Percentiles rank a stretch among this genome's conserved stretches.
phyloP scores from a whole-genome alignment of 2,888 invertebrate genomes.

The Callinectes sapidus region DNA sequence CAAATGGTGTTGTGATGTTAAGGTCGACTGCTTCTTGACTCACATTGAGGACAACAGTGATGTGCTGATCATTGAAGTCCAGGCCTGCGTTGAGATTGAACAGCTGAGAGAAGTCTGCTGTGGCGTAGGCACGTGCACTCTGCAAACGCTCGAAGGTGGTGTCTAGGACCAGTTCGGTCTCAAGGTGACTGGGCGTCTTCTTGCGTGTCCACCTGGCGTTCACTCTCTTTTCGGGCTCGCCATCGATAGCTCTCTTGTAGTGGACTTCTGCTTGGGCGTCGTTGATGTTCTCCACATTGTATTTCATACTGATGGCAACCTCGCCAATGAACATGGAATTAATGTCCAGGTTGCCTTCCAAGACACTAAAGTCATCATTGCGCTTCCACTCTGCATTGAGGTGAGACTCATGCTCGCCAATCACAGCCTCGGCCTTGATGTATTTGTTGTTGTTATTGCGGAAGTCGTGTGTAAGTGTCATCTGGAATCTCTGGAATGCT shows the following conservation, averaged over 20 bases:
- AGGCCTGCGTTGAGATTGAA: slow-evolving; percentile 44
- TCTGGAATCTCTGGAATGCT: not conserved
- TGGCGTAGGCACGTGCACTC: slow-evolving; percentile 39
- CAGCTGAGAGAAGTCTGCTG: slow-evolving; percentile 47
- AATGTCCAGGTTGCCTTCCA: slow-evolving; percentile 59
- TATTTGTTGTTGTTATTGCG: slow-evolving; percentile 47
- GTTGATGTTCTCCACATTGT: slow-evolving; percentile 56
- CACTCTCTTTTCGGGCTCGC: slow-evolving; percentile 7
- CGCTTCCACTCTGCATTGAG: slow-evolving; percentile 59
- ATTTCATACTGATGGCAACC: slow-evolving; percentile 51
- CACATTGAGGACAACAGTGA: slow-evolving; percentile 45
- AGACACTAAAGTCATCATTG: slow-evolving; percentile 49
- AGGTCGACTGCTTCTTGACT: slow-evolving; percentile 31
- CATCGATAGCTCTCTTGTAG: slow-evolving; percentile 50
- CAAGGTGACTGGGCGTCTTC: slow-evolving; percentile 27
- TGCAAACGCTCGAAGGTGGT: slow-evolving; percentile 48
- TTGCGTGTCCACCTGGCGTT: slow-evolving; percentile 52
- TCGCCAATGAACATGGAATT: slow-evolving; percentile 61
- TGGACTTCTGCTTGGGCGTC: slow-evolving; percentile 61
- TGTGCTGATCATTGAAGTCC: slow-evolving; percentile 46
- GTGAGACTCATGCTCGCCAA: slow-evolving; percentile 42
- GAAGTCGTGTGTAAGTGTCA: slow-evolving; percentile 70
- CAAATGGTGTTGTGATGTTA: slow-evolving; percentile 61
- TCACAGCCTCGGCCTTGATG: slow-evolving; percentile 50
- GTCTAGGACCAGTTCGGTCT: slow-evolving; percentile 62